These are phyloP conservation scores for Pristionchus entomophagus DNA, from an alignment of 2,888 invertebrate genomes.

Conservation along the genomic window DNA sequence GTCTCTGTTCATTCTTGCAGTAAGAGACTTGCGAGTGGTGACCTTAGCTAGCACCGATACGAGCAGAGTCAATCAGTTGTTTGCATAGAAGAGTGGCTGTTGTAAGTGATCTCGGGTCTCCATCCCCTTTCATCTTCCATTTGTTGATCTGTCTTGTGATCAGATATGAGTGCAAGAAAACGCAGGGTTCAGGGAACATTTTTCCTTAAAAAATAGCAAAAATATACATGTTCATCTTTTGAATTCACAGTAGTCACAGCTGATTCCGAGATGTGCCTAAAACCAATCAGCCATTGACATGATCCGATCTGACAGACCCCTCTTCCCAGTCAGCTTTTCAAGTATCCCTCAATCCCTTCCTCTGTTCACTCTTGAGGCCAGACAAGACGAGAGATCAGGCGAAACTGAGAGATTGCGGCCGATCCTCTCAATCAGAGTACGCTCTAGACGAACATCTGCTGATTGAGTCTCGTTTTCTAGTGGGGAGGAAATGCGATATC, in stretches of 20 bases:
- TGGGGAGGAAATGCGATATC: background rate
- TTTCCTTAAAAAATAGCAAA: background rate
- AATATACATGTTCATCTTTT: background rate
- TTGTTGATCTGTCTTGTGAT: background rate
- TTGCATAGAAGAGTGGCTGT: slow-evolving; percentile 39
- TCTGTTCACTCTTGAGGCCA: background rate
- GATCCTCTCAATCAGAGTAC: background rate
- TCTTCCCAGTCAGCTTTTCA: slow-evolving; percentile 1
- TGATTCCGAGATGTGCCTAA: too few species aligned
- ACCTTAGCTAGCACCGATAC: background rate
- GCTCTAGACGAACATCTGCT: slow-evolving; percentile 22
- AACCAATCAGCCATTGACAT: background rate
- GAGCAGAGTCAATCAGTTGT: slow-evolving; percentile 18
- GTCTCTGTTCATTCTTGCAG: too few species aligned
- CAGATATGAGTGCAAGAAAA: background rate
- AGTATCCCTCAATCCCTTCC: background rate
- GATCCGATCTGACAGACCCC: slow-evolving; percentile 5
- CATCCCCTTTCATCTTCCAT: slow-evolving; percentile 4
- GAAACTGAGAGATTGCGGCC: background rate
- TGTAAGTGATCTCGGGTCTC: slow-evolving; percentile 7
- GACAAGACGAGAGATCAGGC: background rate
- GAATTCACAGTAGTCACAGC: background rate
- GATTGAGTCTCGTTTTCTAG: slow-evolving; percentile 16
- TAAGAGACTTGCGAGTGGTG: too few species aligned
- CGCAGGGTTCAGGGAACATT: background rate